A percentile compares a stretch with the other conserved stretches of the same genome.
Conservation (phyloP, 2,888 invertebrate species). For the Polyploca ridens region DNA sequence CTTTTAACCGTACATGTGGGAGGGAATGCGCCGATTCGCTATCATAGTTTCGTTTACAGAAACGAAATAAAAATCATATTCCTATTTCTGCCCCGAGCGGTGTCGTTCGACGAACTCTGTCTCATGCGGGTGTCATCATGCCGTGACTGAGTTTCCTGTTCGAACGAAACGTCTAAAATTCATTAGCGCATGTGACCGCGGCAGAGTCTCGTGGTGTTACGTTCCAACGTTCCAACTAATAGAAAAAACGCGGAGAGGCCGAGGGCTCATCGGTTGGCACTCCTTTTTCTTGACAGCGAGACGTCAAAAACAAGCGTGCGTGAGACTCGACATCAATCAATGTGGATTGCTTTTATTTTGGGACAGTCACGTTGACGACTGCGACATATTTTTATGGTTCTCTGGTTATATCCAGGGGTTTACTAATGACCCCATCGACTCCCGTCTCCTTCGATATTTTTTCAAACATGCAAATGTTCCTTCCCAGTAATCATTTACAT, state of each 20-base stretch:
- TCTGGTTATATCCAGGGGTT: constrained; percentile 32
- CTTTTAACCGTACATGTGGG: constrained; percentile 61
- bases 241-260: constrained; percentile 54
- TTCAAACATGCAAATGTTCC: constrained; percentile 3
- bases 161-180: constrained; percentile 56
- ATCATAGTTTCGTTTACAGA: constrained; percentile 44
- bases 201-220: constrained; percentile 43
- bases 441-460: constrained; percentile 14
- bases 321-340: constrained; percentile 78
- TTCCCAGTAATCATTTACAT: background rate
- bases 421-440: constrained; percentile 34
- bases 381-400: constrained; percentile 47
- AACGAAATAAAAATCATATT: constrained; percentile 55
- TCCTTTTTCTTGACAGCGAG: constrained; percentile 69
- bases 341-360: constrained; percentile 71
- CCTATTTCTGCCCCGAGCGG: constrained; percentile 42
- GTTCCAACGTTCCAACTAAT: constrained; percentile 65
- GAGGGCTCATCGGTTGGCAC: constrained; percentile 63
- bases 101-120: constrained; percentile 35
- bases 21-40: constrained; percentile 48
- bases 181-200: constrained; percentile 63
- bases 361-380: constrained; percentile 55
- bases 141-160: constrained; percentile 64
- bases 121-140: constrained; percentile 41
- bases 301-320: constrained; percentile 76